Percentiles rank a stretch among this genome's conserved stretches.
Evolutionary conservation across 2,888 invertebrate genomes (phyloP).

Genomic region (Bedellia somnulentella): DNA sequence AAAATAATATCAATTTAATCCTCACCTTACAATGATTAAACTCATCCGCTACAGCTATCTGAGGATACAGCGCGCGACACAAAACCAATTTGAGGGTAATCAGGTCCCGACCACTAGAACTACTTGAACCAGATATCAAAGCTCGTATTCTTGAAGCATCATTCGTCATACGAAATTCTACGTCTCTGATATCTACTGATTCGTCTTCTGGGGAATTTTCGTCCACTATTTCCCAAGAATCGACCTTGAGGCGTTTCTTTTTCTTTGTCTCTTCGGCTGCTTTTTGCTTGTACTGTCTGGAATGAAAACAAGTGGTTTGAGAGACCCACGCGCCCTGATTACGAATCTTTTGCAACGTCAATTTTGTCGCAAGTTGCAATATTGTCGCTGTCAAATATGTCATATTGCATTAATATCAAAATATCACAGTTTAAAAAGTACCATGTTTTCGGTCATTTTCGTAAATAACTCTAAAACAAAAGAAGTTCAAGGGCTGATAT

Average conservation of each 20-base stretch:
- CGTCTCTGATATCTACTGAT: constrained; percentile 75
- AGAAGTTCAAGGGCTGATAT: no score
- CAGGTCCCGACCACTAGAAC: constrained; percentile 36
- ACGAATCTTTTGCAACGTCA: neutral
- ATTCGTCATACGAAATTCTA: constrained; percentile 83
- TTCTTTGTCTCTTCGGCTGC: constrained; percentile 66
- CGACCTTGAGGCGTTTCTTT: constrained; percentile 74
- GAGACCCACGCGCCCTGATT: neutral
- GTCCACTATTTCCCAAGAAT: constrained; percentile 68
- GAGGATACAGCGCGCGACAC: constrained; percentile 92
- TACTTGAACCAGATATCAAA: constrained; percentile 33
- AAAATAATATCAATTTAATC: no score
- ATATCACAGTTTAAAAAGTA: no score
- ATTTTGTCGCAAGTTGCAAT: no score
- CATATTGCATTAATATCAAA: no score
- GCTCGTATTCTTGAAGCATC: constrained; percentile 72
- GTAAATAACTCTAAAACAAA: no score
- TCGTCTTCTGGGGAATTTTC: constrained; percentile 58
- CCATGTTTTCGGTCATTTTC: no score
- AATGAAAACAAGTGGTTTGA: constrained; percentile 7
- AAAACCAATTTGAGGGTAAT: constrained; percentile 65
- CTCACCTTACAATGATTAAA: constrained; percentile 84
- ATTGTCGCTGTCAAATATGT: no score
- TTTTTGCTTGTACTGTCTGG: constrained; percentile 66
- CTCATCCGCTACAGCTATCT: constrained; percentile 92